These are phyloP conservation scores for Sarcophaga peregrina DNA, from an alignment of 1,140 invertebrate species.

Conservation along the genomic window DNA sequence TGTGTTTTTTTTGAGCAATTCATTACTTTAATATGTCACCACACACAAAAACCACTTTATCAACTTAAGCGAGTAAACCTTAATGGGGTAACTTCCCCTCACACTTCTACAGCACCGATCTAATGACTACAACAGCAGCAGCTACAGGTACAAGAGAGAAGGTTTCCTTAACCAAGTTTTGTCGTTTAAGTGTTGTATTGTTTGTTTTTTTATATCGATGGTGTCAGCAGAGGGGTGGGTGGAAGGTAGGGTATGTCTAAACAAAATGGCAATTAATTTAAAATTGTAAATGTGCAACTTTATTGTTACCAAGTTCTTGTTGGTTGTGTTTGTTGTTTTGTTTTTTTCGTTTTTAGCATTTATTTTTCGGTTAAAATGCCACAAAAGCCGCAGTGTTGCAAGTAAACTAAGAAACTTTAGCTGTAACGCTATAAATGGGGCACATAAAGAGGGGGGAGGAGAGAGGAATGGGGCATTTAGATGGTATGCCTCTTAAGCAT, in stretches of 20 bases:
- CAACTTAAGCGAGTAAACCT: slow-evolving; percentile 17
- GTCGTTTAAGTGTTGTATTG: too few species aligned
- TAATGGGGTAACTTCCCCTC: background rate
- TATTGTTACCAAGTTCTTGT: background rate
- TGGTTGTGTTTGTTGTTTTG: background rate
- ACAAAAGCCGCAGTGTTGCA: background rate
- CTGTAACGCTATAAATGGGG: too few species aligned
- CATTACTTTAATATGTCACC: background rate
- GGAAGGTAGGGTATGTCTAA: background rate
- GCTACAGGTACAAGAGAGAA: too few species aligned
- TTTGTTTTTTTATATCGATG: background rate
- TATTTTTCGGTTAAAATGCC: background rate
- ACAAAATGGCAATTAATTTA: slow-evolving; percentile 27
- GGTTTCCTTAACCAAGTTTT: too few species aligned
- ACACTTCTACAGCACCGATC: too few species aligned
- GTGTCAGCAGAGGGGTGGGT: background rate
- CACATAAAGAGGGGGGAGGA: too few species aligned
- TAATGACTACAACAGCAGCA: too few species aligned
- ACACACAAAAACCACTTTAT: slow-evolving; percentile 12
- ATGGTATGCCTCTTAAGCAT: too few species aligned
- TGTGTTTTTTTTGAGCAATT: background rate
- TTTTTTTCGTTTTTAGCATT: background rate
- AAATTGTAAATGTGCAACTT: slow-evolving; percentile 25
- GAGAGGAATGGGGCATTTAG: too few species aligned
- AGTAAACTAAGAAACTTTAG: background rate